Conservation (phyloP, 2,888 invertebrate genomes). For the Diarsia mendica region DNA sequence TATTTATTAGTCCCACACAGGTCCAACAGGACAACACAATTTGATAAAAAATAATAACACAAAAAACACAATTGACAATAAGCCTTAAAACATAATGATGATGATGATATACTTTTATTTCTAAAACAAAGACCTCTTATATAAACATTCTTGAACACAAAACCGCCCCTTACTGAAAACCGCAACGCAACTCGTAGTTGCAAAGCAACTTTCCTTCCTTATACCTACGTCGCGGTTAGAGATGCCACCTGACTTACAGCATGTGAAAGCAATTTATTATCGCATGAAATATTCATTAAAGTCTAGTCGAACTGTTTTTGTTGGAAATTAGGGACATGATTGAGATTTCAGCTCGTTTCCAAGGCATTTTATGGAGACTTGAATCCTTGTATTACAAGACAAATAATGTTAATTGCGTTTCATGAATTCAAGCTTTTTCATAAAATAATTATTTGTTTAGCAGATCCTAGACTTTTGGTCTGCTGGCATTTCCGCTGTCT, state of each 20-base stretch:
- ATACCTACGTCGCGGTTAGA: constrained; percentile 28
- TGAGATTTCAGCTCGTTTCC: constrained; percentile 26
- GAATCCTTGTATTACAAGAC: not conserved
- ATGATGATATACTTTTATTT: not conserved
- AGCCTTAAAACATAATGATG: too few relatives aligned
- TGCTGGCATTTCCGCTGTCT: too few relatives aligned
- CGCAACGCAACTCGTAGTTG: constrained; percentile 40
- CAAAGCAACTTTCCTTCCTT: constrained; percentile 50
- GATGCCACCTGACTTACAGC: constrained; percentile 47
- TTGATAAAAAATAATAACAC: too few relatives aligned
- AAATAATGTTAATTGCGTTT: constrained; percentile 17
- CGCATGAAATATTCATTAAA: constrained; percentile 65
- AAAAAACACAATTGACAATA: too few relatives aligned
- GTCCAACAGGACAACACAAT: too few relatives aligned
- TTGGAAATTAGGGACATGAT: constrained; percentile 37
- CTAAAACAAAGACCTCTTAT: not conserved
- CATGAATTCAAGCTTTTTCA: constrained; percentile 1
- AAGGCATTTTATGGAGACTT: constrained; percentile 7
- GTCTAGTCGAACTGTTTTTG: constrained; percentile 54
- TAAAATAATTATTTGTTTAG: too few relatives aligned
- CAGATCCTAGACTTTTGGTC: too few relatives aligned
- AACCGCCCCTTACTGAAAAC: constrained; percentile 18
- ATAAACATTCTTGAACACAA: constrained; percentile 4
- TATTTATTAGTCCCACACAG: too few relatives aligned
- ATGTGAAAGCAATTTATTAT: constrained; percentile 67